Conservation (phyloP, 2,888 invertebrate genomes). For the Endomychus coccineus region DNA sequence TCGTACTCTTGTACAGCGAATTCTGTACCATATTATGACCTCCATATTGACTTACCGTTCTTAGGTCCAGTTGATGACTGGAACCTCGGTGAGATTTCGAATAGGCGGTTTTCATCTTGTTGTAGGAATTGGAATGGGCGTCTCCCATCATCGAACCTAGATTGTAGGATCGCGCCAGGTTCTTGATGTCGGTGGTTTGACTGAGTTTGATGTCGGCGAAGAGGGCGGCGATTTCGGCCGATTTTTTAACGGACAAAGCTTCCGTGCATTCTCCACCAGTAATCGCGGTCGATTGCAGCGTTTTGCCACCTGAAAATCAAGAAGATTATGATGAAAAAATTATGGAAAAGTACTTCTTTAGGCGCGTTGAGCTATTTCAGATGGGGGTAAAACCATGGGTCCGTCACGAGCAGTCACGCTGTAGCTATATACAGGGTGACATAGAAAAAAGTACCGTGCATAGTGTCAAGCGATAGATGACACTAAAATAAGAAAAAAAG, state of each 20-base stretch:
- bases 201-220: conserved; percentile 70
- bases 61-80: conserved; percentile 7
- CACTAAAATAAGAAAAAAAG: too few species aligned
- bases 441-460: too few species aligned
- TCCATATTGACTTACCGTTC: conserved; percentile 8
- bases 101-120: conserved; percentile 11
- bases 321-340: too few species aligned
- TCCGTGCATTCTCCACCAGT: conserved; percentile 43
- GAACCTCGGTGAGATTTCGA: conserved; percentile 7
- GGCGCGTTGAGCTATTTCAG: too few species aligned
- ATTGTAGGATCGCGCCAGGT: conserved; percentile 17
- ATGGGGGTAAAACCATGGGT: too few species aligned
- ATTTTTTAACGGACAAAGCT: conserved; percentile 78
- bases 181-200: conserved; percentile 60
- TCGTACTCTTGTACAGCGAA: conserved; percentile 32
- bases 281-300: conserved; percentile 27
- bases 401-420: too few species aligned
- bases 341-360: too few species aligned
- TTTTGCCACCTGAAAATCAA: conserved; percentile 19
- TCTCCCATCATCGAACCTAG: conserved; percentile 14
- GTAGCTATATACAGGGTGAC: too few species aligned
- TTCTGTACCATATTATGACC: conserved; percentile 36
- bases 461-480: too few species aligned
- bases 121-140: conserved; percentile 16
- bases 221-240: conserved; percentile 80